Percentiles rank a stretch among this genome's conserved stretches.
These are phyloP conservation scores for Gila robusta DNA, from an alignment of 2,797 vertebrate species.

Conservation along the genomic window DNA sequence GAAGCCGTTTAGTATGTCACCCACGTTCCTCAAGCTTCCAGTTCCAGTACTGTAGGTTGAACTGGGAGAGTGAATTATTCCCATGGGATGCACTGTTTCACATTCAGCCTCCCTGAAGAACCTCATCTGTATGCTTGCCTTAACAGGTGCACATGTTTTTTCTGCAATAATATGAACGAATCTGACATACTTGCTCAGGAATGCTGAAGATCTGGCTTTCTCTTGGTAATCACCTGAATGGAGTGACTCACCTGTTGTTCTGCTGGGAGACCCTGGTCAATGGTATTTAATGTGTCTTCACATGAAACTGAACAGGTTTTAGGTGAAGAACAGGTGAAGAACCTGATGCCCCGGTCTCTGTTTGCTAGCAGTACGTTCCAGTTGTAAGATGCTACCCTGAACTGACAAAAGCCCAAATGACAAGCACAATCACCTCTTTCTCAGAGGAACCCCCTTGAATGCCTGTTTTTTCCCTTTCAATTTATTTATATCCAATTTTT, in stretches of 20 bases:
- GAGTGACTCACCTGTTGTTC: constrained; percentile 15
- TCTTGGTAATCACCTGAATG: constrained; percentile 36
- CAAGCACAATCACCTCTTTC: constrained; percentile 9
- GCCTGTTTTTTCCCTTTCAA: constrained; percentile 1
- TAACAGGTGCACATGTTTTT: neutral
- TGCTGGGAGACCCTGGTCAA: constrained; percentile 29
- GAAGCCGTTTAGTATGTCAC: constrained; percentile 19
- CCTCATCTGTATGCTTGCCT: neutral
- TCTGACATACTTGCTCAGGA: constrained; percentile 40
- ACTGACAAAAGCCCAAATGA: neutral
- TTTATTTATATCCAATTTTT: constrained; percentile 5
- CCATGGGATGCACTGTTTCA: neutral
- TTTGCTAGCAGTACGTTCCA: neutral
- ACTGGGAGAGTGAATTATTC: neutral
- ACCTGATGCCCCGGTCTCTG: neutral
- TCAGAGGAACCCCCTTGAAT: neutral
- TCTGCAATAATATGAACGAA: neutral
- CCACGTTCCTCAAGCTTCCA: constrained; percentile 10
- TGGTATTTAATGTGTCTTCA: neutral
- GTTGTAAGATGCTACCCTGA: neutral
- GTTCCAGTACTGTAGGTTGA: constrained; percentile 10
- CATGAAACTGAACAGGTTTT: constrained; percentile 22
- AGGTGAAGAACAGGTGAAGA: neutral
- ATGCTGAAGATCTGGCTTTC: constrained; percentile 68
- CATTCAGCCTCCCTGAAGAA: neutral